These are phyloP conservation scores for Rutpela maculata DNA, from an alignment of 2,888 invertebrate genomes.

Conservation along the genomic window DNA sequence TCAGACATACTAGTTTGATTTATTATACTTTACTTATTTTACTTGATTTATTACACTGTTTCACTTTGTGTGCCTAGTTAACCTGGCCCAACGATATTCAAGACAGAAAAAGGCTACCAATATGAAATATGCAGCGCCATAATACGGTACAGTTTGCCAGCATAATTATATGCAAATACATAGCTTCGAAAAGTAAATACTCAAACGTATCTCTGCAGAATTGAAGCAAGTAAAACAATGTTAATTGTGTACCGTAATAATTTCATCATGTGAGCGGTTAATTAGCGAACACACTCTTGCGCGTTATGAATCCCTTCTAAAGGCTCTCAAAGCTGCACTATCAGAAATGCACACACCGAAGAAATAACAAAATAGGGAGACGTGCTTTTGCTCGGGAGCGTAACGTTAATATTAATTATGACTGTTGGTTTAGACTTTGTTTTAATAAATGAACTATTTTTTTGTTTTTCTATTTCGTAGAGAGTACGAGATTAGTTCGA, in stretches of 20 bases:
- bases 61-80: neutral
- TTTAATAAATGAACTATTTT: too few relatives aligned
- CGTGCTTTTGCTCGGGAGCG: too few relatives aligned
- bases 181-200: conserved; percentile 8
- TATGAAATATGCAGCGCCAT: neutral
- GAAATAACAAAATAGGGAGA: neutral
- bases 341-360: neutral
- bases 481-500: too few relatives aligned
- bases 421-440: too few relatives aligned
- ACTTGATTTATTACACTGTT: too few relatives aligned
- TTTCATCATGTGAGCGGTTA: conserved; percentile 6
- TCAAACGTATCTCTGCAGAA: neutral
- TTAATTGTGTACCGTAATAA: conserved; percentile 3
- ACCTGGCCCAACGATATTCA: neutral
- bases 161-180: conserved; percentile 14
- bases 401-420: too few relatives aligned
- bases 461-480: too few relatives aligned
- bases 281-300: conserved; percentile 1
- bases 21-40: too few relatives aligned
- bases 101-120: neutral
- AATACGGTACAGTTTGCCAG: neutral
- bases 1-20: too few relatives aligned
- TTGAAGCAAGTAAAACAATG: neutral
- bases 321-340: neutral
- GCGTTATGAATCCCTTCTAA: neutral